Percentiles rank a stretch among this genome's conserved stretches.
Evolutionary conservation across 2,797 vertebrate species (phyloP).

Genomic region (Poecilia picta): DNA sequence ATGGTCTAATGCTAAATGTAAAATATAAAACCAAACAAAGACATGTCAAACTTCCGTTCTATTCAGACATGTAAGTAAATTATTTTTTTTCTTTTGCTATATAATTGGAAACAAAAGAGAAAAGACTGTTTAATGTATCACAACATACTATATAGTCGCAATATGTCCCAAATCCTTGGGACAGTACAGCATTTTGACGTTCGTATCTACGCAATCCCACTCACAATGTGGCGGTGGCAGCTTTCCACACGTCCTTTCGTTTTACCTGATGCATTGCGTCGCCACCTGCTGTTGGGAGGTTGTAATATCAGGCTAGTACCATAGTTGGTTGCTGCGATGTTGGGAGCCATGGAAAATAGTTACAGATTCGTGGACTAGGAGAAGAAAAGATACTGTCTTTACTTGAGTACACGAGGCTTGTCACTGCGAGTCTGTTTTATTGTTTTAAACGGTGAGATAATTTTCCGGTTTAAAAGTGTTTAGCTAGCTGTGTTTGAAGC

Average conservation of each 20-base stretch:
- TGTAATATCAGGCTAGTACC: slow-evolving; percentile 29
- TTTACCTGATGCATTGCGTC: background rate
- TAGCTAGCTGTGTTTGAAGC: slow-evolving; percentile 45
- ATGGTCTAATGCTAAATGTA: background rate
- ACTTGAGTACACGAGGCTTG: background rate
- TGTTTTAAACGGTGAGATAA: slow-evolving; percentile 45
- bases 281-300: slow-evolving; percentile 49
- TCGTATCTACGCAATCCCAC: background rate
- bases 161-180: background rate
- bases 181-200: background rate
- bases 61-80: background rate
- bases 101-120: background rate
- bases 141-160: background rate
- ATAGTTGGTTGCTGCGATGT: slow-evolving; percentile 20
- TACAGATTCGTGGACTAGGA: slow-evolving; percentile 25
- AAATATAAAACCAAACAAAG: background rate
- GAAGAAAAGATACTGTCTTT: background rate
- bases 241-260: background rate
- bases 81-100: background rate
- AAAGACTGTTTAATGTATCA: background rate
- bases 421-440: background rate
- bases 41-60: background rate
- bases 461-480: background rate
- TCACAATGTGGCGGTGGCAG: background rate
- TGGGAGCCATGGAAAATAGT: slow-evolving; percentile 11